A percentile compares a stretch with the other conserved stretches of the same genome.
phyloP scores from a whole-genome alignment of 37 sponge, comb jelly and placozoan species.

The Diacarnus erythraeanus region DNA sequence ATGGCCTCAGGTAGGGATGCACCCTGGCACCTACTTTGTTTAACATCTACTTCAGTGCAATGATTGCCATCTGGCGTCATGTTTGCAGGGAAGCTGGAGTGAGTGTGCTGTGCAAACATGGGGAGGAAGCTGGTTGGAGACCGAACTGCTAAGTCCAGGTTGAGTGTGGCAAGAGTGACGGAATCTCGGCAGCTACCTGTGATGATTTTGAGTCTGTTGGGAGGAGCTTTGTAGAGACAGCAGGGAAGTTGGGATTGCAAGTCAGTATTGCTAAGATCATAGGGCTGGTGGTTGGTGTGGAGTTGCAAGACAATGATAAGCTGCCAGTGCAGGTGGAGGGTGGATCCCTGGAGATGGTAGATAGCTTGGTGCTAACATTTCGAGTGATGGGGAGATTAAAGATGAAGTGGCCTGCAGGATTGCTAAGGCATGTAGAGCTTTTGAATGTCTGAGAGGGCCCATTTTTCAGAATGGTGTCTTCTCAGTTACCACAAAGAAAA shows the following conservation, averaged over 20 bases:
- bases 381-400: no score
- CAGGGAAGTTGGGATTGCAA: no score
- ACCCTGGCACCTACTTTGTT: conserved; percentile 16
- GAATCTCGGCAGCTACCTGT: conserved; percentile 23
- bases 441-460: no score
- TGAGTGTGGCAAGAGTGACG: conserved; percentile 8
- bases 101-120: conserved; percentile 9
- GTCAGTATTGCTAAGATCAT: background rate
- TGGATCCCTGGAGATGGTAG: background rate
- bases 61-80: background rate
- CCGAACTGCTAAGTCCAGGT: conserved; percentile 14
- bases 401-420: no score
- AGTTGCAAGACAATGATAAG: background rate
- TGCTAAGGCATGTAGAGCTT: no score
- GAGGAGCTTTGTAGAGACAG: no score
- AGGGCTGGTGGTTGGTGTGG: background rate
- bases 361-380: background rate
- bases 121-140: conserved; percentile 31
- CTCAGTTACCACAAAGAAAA: no score
- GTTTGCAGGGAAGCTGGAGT: background rate
- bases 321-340: background rate
- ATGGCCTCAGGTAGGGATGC: no score
- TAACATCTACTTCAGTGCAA: conserved; percentile 1
- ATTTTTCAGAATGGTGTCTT: no score
- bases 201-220: no score